These are phyloP conservation scores for Polyodon spathula DNA, from an alignment of 2,113 vertebrate genomes.

Conservation along the genomic window DNA sequence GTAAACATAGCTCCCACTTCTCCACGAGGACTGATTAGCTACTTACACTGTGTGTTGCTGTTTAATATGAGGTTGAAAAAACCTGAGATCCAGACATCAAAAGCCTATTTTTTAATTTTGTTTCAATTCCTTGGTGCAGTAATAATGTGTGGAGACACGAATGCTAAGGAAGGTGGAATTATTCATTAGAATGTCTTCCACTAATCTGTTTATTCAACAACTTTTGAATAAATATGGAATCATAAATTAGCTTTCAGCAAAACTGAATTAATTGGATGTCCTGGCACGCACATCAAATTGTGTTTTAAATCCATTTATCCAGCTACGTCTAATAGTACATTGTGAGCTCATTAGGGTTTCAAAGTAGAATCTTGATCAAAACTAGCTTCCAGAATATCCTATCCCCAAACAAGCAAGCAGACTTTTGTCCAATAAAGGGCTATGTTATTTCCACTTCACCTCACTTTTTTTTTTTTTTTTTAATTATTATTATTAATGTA, in stretches of 20 bases:
- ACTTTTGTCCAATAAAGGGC: too few relatives aligned
- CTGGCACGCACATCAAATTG: slow-evolving; percentile 39
- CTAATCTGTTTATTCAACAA: slow-evolving; percentile 42
- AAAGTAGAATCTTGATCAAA: too few relatives aligned
- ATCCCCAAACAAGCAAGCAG: too few relatives aligned
- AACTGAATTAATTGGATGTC: slow-evolving; percentile 50
- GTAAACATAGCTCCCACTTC: slow-evolving; percentile 23
- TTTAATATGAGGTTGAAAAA: slow-evolving; percentile 45
- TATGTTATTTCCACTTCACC: too few relatives aligned
- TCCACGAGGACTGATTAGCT: slow-evolving; percentile 41
- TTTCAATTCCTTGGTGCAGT: slow-evolving; percentile 31
- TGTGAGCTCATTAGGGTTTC: too few relatives aligned
- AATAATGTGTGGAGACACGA: slow-evolving; percentile 27
- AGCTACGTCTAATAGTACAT: too few relatives aligned
- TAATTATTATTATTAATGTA: too few relatives aligned
- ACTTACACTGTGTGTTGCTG: slow-evolving; percentile 44
- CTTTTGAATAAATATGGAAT: slow-evolving; percentile 47
- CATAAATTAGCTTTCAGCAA: slow-evolving; percentile 47
- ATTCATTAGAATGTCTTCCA: slow-evolving; percentile 48
- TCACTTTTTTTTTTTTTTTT: too few relatives aligned
- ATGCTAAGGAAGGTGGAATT: slow-evolving; percentile 33
- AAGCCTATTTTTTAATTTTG: slow-evolving; percentile 37
- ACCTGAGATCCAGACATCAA: slow-evolving; percentile 43
- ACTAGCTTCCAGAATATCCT: too few relatives aligned
- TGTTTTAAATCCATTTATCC: slow-evolving; percentile 6